phyloP scores from a whole-genome alignment of 2,888 invertebrate genomes.

The Caenorhabditis angaria region DNA sequence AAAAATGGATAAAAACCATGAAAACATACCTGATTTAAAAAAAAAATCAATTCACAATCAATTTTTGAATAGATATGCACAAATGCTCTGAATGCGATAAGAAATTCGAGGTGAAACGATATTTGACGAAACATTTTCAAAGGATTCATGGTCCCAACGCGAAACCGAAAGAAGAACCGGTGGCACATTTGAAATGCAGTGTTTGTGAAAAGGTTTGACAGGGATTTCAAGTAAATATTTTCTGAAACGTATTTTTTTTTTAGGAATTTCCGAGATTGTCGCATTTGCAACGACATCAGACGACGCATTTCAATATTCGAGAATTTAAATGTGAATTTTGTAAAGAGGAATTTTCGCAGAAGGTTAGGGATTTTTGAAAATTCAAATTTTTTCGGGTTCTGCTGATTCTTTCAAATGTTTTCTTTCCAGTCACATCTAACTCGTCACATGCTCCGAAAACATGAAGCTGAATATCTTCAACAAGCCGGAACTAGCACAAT shows the following conservation, averaged over 20 bases:
- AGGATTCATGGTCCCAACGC: slow-evolving; percentile 42
- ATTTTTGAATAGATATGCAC: slow-evolving; percentile 13
- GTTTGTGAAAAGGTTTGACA: slow-evolving; percentile 51
- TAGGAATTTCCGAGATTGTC: slow-evolving; percentile 52
- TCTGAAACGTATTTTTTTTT: slow-evolving; percentile 6
- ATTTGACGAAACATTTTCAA: slow-evolving; percentile 46
- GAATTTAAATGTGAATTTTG: slow-evolving; percentile 48
- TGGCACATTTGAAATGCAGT: slow-evolving; percentile 22
- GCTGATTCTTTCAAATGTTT: not conserved
- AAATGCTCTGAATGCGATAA: slow-evolving; percentile 33
- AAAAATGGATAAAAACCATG: not conserved
- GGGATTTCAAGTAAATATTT: not conserved
- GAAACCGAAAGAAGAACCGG: slow-evolving; percentile 9
- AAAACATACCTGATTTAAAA: slow-evolving; percentile 1
- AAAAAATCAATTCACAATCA: not conserved
- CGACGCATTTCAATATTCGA: slow-evolving; percentile 51
- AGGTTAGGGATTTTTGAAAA: slow-evolving; percentile 13
- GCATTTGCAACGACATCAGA: slow-evolving; percentile 57
- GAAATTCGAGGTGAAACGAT: slow-evolving; percentile 30
- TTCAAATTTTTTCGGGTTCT: not conserved
- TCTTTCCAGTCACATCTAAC: slow-evolving; percentile 41
- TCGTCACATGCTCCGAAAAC: slow-evolving; percentile 45
- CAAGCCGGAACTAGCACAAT: slow-evolving; percentile 7
- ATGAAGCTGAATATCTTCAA: slow-evolving; percentile 26
- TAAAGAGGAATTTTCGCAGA: slow-evolving; percentile 48